Percentiles rank a stretch among this genome's conserved stretches.
Conservation (phyloP, 2,888 invertebrate species). For the Alsophila aescularia region DNA sequence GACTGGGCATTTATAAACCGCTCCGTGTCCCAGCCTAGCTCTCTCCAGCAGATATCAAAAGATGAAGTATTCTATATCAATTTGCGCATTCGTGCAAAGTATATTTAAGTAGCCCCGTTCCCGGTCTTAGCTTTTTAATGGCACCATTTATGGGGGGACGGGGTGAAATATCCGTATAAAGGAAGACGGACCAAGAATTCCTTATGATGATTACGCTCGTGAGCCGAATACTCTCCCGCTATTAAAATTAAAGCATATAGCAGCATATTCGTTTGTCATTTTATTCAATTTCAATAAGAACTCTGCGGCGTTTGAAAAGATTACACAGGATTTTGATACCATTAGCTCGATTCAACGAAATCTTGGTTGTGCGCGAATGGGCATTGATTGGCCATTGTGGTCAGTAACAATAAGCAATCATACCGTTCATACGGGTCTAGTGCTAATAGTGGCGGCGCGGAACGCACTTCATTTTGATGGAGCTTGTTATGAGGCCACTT, state of each 20-base stretch:
- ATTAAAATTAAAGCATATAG: conserved; percentile 46
- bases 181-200: conserved; percentile 63
- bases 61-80: conserved; percentile 80
- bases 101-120: conserved; percentile 73
- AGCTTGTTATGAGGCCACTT: conserved; percentile 49
- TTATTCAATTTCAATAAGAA: conserved; percentile 21
- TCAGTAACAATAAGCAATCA: conserved; percentile 72
- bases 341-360: conserved; percentile 49
- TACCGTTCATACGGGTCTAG: conserved; percentile 48
- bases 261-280: conserved; percentile 40
- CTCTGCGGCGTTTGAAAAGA: conserved; percentile 24
- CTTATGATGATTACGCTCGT: conserved; percentile 57
- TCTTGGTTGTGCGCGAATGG: conserved; percentile 55
- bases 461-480: conserved; percentile 57
- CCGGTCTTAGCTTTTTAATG: conserved; percentile 76
- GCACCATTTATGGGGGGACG: conserved; percentile 68
- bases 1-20: conserved; percentile 35
- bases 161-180: conserved; percentile 67
- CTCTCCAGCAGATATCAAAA: conserved; percentile 60
- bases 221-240: conserved; percentile 51
- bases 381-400: conserved; percentile 75
- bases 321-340: conserved; percentile 42
- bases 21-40: conserved; percentile 42
- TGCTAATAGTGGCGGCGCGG: conserved; percentile 57
- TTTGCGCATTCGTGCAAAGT: conserved; percentile 79